These are phyloP conservation scores for Sinocyclocheilus rhinocerous DNA, from an alignment of 2,113 vertebrate species.

Conservation along the genomic window DNA sequence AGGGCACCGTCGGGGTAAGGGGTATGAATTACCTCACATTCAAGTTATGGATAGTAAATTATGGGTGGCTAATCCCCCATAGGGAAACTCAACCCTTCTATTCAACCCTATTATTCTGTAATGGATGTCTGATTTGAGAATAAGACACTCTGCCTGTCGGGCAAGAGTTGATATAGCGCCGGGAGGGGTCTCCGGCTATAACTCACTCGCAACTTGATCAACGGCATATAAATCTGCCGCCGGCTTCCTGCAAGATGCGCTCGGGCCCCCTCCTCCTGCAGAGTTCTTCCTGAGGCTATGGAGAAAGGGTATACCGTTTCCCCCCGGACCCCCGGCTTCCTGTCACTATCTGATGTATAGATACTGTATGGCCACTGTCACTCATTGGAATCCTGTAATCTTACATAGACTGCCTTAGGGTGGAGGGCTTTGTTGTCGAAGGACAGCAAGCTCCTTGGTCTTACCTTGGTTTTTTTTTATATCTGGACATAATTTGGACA, in stretches of 20 bases:
- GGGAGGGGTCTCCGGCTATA: slow-evolving; percentile 67
- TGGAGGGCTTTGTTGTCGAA: neutral
- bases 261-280: slow-evolving; percentile 51
- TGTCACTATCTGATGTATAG: slow-evolving; percentile 50
- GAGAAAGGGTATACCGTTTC: slow-evolving; percentile 65
- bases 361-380: slow-evolving; percentile 53
- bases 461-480: neutral
- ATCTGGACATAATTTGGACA: neutral
- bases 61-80: slow-evolving; percentile 75
- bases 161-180: slow-evolving; percentile 72
- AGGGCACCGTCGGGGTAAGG: slow-evolving; percentile 69
- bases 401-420: slow-evolving; percentile 33
- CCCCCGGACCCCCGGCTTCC: slow-evolving; percentile 34
- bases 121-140: slow-evolving; percentile 79
- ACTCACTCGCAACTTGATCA: slow-evolving; percentile 80
- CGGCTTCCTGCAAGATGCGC: slow-evolving; percentile 63
- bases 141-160: slow-evolving; percentile 75
- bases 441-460: neutral
- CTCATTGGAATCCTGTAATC: slow-evolving; percentile 36
- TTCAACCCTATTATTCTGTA: slow-evolving; percentile 78
- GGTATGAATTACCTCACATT: slow-evolving; percentile 59
- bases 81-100: slow-evolving; percentile 78
- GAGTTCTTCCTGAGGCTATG: slow-evolving; percentile 59
- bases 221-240: slow-evolving; percentile 76
- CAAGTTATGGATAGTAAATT: slow-evolving; percentile 80